Conservation (phyloP, 2,888 invertebrate species). For the Helobdella robusta region DNA sequence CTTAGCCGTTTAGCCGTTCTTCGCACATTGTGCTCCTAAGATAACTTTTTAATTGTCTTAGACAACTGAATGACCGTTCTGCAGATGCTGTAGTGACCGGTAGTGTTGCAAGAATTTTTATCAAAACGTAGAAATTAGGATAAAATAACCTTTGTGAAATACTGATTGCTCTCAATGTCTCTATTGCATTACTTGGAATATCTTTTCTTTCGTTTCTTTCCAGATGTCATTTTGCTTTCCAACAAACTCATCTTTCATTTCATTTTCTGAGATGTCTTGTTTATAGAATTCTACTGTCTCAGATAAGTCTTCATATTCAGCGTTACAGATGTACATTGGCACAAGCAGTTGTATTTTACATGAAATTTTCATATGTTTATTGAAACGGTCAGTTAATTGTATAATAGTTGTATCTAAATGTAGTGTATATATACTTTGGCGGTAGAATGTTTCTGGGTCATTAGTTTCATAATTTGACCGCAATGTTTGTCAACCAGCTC, state of each 20-base stretch:
- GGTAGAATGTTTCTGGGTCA: background rate
- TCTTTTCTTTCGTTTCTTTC: background rate
- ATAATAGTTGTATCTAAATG: background rate
- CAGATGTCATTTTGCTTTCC: background rate
- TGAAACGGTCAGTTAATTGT: background rate
- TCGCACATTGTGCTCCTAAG: background rate
- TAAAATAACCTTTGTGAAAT: background rate
- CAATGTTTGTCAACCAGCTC: background rate
- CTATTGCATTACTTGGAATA: background rate
- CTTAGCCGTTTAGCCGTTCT: constrained; percentile 4
- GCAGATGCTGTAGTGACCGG: constrained; percentile 4
- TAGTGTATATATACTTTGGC: background rate
- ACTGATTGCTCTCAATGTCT: background rate
- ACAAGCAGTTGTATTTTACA: background rate
- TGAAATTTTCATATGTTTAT: background rate
- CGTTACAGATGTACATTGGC: constrained; percentile 1
- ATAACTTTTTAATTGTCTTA: background rate
- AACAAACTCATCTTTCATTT: background rate
- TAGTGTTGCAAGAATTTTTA: background rate
- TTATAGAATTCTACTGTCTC: background rate
- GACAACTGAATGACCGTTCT: background rate
- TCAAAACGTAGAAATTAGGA: background rate
- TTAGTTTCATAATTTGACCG: background rate
- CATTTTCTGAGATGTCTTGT: background rate
- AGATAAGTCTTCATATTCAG: background rate